Percentiles rank a stretch among this genome's conserved stretches.
Conservation (phyloP, 2,797 vertebrate species). For the Ctenochaetus hawaiiensis region DNA sequence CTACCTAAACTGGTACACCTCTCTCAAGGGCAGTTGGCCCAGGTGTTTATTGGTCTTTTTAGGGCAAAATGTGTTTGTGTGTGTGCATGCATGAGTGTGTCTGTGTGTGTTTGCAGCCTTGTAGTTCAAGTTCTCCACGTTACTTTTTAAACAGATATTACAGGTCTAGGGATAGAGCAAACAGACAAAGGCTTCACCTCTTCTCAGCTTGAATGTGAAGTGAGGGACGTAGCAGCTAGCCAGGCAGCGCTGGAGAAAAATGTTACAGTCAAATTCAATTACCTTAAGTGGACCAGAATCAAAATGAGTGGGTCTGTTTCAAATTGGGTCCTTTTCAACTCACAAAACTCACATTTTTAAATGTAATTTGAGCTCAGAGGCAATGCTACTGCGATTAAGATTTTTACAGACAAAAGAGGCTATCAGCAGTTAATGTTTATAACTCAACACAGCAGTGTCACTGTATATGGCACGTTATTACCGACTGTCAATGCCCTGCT, state of each 20-base stretch:
- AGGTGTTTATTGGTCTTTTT: constrained; percentile 62
- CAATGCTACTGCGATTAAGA: constrained; percentile 61
- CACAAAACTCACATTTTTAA: constrained; percentile 73
- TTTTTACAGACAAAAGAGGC: constrained; percentile 60
- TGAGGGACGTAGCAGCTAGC: constrained; percentile 51
- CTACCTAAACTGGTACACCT: constrained; percentile 56
- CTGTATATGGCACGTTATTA: constrained; percentile 66
- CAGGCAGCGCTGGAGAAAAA: constrained; percentile 55
- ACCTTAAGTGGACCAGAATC: constrained; percentile 76
- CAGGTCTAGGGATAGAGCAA: constrained; percentile 45
- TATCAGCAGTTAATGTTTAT: constrained; percentile 61
- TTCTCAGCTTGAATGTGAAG: constrained; percentile 54
- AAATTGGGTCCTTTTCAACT: constrained; percentile 74
- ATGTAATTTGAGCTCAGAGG: constrained; percentile 68
- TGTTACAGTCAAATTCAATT: constrained; percentile 81
- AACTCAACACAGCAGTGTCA: constrained; percentile 63
- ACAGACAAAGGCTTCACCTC: constrained; percentile 34
- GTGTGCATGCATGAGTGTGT: constrained; percentile 10
- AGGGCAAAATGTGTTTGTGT: constrained; percentile 44
- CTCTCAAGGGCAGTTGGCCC: constrained; percentile 62
- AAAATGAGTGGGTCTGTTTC: constrained; percentile 73
- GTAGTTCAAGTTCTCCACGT: constrained; percentile 34
- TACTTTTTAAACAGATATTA: constrained; percentile 56
- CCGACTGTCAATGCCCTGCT: constrained; percentile 54
- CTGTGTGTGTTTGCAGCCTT: constrained; percentile 45